Evolutionary conservation across 1,140 invertebrate species (phyloP).

Genomic region (Cherax quadricarinatus): DNA sequence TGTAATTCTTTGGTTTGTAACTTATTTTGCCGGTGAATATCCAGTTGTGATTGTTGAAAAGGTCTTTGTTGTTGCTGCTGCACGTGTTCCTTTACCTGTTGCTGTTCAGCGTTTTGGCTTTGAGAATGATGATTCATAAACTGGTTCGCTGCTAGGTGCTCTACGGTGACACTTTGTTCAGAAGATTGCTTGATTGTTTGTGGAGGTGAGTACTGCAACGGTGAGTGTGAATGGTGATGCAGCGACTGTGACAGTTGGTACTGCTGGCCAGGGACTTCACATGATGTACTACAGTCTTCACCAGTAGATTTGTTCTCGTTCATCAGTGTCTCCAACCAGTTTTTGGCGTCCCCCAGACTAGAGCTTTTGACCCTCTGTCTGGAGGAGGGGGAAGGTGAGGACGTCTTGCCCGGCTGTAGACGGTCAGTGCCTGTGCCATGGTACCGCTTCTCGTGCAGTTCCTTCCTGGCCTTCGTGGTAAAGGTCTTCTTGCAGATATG

Average conservation of each 20-base stretch:
- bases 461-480: conserved; percentile 66
- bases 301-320: conserved; percentile 32
- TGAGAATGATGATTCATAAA: not conserved
- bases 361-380: conserved; percentile 29
- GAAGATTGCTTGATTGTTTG: not conserved
- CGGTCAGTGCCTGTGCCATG: conserved; percentile 40
- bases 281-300: not conserved
- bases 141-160: not conserved
- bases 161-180: not conserved
- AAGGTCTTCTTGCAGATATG: conserved; percentile 70
- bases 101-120: not conserved
- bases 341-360: conserved; percentile 50
- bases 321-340: conserved; percentile 59
- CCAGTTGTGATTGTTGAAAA: not conserved
- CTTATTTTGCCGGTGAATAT: not conserved
- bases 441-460: conserved; percentile 69
- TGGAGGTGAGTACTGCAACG: not conserved
- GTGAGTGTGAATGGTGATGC: not conserved
- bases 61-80: not conserved
- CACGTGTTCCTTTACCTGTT: not conserved
- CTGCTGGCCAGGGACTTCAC: not conserved
- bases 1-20: conserved; percentile 2
- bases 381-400: not conserved
- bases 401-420: conserved; percentile 22
- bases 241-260: not conserved